Conservation (phyloP, 2,797 vertebrate genomes). For the Sebastes minor region DNA sequence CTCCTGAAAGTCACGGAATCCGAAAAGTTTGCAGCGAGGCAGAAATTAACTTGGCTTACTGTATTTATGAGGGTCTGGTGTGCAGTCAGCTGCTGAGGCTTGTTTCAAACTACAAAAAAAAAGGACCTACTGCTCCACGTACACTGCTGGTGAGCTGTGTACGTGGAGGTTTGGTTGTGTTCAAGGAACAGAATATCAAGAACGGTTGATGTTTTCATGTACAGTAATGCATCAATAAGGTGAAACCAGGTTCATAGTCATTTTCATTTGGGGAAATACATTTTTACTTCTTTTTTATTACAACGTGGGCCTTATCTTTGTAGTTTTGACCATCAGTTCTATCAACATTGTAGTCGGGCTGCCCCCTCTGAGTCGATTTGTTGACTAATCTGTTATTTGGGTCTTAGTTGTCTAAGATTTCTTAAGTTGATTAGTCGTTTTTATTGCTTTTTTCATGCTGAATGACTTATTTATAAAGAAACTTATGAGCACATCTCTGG, state of each 20-base stretch:
- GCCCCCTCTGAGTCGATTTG: no score
- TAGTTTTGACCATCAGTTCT: background rate
- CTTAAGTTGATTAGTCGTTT: no score
- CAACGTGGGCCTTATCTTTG: background rate
- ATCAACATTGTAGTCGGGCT: background rate
- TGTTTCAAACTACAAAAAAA: background rate
- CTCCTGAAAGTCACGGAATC: constrained; percentile 55
- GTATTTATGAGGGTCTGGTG: constrained; percentile 20
- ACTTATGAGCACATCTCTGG: no score
- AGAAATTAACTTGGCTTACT: constrained; percentile 56
- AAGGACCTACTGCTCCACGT: background rate
- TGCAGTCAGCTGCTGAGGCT: background rate
- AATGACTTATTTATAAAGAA: no score
- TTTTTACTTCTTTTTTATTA: background rate
- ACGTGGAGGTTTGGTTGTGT: background rate
- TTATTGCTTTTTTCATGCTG: no score
- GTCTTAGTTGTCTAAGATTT: no score
- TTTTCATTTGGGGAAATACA: background rate
- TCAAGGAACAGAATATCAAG: background rate
- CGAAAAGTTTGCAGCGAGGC: constrained; percentile 64
- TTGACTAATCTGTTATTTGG: no score
- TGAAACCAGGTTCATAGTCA: background rate
- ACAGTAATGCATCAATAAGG: background rate
- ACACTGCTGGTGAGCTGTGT: background rate
- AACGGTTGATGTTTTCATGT: background rate